Evolutionary conservation across 2,113 vertebrate species (phyloP), one percentile per base, ranked within the genome.

Genomic region (Aramus guarauna): DNA sequence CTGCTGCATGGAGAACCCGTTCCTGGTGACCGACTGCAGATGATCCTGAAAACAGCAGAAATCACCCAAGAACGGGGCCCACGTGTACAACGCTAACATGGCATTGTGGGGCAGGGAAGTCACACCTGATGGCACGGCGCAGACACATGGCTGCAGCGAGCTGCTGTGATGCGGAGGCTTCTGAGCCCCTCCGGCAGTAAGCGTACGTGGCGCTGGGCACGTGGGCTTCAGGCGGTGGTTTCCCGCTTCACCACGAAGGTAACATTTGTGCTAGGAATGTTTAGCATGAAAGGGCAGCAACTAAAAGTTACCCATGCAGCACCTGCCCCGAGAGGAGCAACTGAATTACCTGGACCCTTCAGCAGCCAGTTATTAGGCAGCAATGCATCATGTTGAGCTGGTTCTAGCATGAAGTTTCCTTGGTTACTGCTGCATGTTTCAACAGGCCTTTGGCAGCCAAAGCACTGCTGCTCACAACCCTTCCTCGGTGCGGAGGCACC

Each of bases 361-460:
- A 73, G 64, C 84, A 85, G 71, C 17, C 88, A 60, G 74, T 62
- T 64, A 78, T 55, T 82, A 48, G 64, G 75, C 81, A 56, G 74
- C 89, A 94, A 90, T 79, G 92, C 93, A 43, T 77, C 93, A 64
- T 23, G 48, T 75, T 83, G 76, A 79, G 91, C 83, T 83, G 53
- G 75, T 92, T 92, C 75, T 77, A 72, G 78, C 78, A 32, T 6
- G 37, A 85, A 96, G 83, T 95, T 91, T 72, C 95, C 97, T 91
- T 95, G 95, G 95, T 86, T 95, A 96, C 94, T 37, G 24, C 50
- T 27, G 16, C 48, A 41, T 24, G 71, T 52, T 93, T 85, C 87
- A 73, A 67, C 39, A 73, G 87, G 64, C 14, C 83, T 77, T 81
- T 75, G 32, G 63, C 64, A 45, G 66, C 18, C 2, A 0, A 78